phyloP scores from a whole-genome alignment of 2,888 invertebrate species.

The Pherbina coryleti region DNA sequence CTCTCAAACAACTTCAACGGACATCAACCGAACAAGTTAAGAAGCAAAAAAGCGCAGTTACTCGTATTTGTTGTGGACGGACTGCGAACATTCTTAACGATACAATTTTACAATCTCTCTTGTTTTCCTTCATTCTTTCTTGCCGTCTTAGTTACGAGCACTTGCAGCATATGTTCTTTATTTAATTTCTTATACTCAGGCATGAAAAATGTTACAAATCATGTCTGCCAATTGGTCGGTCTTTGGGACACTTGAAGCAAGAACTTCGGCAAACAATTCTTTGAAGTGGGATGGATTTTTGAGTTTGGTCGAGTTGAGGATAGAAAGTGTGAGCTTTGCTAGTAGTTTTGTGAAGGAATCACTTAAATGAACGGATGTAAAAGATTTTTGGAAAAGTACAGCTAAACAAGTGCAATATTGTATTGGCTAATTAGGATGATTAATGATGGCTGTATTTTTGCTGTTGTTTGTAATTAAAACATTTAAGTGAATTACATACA shows the following conservation, averaged over 20 bases:
- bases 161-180: slow-evolving; percentile 34
- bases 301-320: too few species aligned
- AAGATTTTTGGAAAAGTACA: too few species aligned
- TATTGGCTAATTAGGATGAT: too few species aligned
- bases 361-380: too few species aligned
- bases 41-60: slow-evolving; percentile 13
- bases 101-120: background rate
- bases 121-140: background rate
- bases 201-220: slow-evolving; percentile 26
- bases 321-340: too few species aligned
- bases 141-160: background rate
- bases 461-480: too few species aligned
- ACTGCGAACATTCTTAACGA: slow-evolving; percentile 8
- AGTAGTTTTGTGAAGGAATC: too few species aligned
- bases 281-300: background rate
- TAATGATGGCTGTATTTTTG: too few species aligned
- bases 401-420: too few species aligned
- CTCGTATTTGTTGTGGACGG: slow-evolving; percentile 10
- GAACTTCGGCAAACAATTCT: background rate
- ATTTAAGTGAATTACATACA: too few species aligned
- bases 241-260: background rate
- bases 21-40: background rate
- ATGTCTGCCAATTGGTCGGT: slow-evolving; percentile 17
- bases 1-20: background rate
- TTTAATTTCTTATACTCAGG: slow-evolving; percentile 26